A percentile compares a stretch with the other conserved stretches of the same genome.
These are phyloP conservation scores for Philopedon plagiatum DNA, from an alignment of 2,888 invertebrate species.

Conservation along the genomic window DNA sequence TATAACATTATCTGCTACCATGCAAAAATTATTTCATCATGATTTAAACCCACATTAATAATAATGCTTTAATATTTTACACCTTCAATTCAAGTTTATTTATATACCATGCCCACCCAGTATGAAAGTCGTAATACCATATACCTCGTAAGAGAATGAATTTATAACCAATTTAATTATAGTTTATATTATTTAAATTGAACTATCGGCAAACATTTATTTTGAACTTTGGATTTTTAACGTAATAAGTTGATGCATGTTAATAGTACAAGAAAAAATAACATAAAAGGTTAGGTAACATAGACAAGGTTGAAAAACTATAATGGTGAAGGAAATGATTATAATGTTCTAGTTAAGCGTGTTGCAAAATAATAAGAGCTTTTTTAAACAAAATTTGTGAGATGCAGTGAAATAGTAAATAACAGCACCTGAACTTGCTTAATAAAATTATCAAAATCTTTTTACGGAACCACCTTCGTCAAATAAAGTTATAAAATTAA, in stretches of 20 bases:
- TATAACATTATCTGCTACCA: no score
- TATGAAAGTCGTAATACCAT: slow-evolving; percentile 38
- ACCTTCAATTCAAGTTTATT: slow-evolving; percentile 21
- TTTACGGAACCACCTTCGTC: no score
- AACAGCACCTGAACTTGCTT: no score
- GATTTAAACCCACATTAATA: slow-evolving; percentile 7
- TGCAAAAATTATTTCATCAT: slow-evolving; percentile 13
- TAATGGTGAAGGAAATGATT: neutral
- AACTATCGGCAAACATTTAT: slow-evolving; percentile 21
- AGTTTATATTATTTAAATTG: slow-evolving; percentile 37
- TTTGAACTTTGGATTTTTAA: slow-evolving; percentile 26
- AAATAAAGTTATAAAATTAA: no score
- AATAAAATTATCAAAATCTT: no score
- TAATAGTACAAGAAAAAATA: slow-evolving; percentile 8
- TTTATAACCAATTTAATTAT: slow-evolving; percentile 40
- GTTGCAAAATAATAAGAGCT: no score
- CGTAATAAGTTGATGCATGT: neutral
- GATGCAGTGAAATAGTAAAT: no score
- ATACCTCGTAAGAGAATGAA: slow-evolving; percentile 27
- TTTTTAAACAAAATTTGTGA: no score
- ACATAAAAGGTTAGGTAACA: neutral
- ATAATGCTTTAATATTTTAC: slow-evolving; percentile 1
- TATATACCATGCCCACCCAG: slow-evolving; percentile 33
- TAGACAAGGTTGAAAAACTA: neutral
- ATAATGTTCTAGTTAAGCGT: no score